Evolutionary conservation across 1,140 invertebrate genomes (phyloP).

Genomic region (Megathymus violae): DNA sequence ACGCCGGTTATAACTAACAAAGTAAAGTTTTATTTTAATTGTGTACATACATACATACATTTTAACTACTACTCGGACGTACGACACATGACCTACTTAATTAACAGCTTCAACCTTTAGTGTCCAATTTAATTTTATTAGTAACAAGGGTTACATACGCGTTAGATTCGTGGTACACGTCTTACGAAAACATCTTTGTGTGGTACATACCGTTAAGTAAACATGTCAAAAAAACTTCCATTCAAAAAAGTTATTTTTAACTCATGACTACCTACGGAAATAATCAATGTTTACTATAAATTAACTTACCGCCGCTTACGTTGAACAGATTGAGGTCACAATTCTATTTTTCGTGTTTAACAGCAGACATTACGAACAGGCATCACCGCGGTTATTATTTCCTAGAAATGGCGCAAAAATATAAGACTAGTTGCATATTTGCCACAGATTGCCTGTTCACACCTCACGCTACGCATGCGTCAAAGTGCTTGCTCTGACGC

Average conservation of each 20-base stretch:
- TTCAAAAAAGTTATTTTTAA: conserved; percentile 11
- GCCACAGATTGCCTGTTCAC: conserved; percentile 38
- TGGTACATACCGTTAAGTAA: no score
- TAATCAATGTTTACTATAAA: conserved; percentile 12
- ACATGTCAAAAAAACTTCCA: no score
- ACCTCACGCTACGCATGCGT: conserved; percentile 44
- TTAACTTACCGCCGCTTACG: conserved; percentile 3
- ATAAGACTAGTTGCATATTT: conserved; percentile 41
- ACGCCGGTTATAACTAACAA: no score
- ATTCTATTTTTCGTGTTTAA: conserved; percentile 10
- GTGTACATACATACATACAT: no score
- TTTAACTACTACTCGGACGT: no score
- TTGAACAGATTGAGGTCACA: conserved; percentile 15
- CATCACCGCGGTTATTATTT: conserved; percentile 28
- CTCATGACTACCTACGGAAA: not conserved
- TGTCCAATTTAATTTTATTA: no score
- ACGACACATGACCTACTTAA: no score
- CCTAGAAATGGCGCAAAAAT: conserved; percentile 40
- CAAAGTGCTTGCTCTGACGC: conserved; percentile 49
- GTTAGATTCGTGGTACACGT: no score
- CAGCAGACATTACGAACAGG: conserved; percentile 10
- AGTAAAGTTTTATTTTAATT: no score
- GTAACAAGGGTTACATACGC: no score
- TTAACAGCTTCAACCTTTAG: no score
- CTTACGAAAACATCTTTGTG: no score